phyloP scores from a whole-genome alignment of 2,888 invertebrate species.

The Stenurella melanura region DNA sequence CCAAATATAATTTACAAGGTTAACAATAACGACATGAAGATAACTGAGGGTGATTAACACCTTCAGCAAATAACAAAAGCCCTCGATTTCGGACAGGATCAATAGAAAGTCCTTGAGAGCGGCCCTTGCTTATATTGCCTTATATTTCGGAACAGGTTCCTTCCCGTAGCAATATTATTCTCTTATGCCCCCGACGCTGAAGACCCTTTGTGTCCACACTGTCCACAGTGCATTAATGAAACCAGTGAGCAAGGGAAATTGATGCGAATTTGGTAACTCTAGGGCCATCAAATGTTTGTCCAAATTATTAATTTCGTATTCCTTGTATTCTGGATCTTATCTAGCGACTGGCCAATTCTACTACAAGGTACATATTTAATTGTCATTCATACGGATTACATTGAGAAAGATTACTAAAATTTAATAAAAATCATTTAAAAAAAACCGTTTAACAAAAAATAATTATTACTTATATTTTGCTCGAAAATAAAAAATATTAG shows the following conservation, averaged over 20 bases:
- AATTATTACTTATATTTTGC: too few relatives aligned
- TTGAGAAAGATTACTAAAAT: too few relatives aligned
- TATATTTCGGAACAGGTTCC: not conserved
- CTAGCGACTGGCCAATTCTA: too few relatives aligned
- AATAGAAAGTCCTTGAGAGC: slow-evolving; percentile 22
- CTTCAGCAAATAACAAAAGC: slow-evolving; percentile 22
- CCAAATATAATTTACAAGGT: not conserved
- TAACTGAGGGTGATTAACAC: slow-evolving; percentile 25
- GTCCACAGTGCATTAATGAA: not conserved
- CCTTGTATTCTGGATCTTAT: too few relatives aligned
- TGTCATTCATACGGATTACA: too few relatives aligned
- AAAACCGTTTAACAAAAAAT: too few relatives aligned
- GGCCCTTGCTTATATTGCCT: slow-evolving; percentile 13
- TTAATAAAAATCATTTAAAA: too few relatives aligned
- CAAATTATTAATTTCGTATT: too few relatives aligned
- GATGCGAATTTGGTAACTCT: not conserved
- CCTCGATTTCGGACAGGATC: slow-evolving; percentile 26
- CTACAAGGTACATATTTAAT: too few relatives aligned
- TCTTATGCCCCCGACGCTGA: not conserved
- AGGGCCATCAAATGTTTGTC: not conserved
- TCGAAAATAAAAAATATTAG: too few relatives aligned
- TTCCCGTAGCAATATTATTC: not conserved
- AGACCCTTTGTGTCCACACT: not conserved
- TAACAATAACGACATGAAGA: slow-evolving; percentile 9
- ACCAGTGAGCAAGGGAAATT: not conserved